A percentile compares a stretch with the other conserved stretches of the same genome.
Evolutionary conservation across 2,797 vertebrate genomes (phyloP).

Genomic region (Hyperoplus immaculatus): DNA sequence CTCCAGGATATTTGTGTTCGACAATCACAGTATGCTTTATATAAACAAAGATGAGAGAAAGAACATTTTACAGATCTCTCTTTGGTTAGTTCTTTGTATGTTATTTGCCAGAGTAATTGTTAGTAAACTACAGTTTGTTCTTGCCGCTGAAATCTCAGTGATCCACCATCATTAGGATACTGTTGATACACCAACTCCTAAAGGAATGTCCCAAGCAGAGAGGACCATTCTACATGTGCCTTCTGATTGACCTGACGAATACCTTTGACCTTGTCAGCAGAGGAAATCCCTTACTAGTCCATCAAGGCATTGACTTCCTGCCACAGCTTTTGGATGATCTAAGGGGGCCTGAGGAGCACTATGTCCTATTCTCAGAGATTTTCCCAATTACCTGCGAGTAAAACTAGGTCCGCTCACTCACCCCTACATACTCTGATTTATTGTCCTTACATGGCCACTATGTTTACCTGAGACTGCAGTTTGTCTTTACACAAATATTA

Average conservation of each 20-base stretch:
- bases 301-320: conserved; percentile 30
- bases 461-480: conserved; percentile 23
- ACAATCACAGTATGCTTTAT: conserved; percentile 10
- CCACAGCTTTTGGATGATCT: conserved; percentile 32
- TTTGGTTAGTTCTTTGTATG: background rate
- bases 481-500: conserved; percentile 20
- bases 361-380: conserved; percentile 13
- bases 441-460: conserved; percentile 11
- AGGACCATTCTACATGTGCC: conserved; percentile 1
- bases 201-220: conserved; percentile 18
- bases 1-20: conserved; percentile 43
- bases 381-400: background rate
- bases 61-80: conserved; percentile 6
- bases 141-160: background rate
- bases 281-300: conserved; percentile 15
- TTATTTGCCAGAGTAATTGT: conserved; percentile 23
- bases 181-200: background rate
- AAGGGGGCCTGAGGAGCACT: conserved; percentile 25
- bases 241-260: conserved; percentile 34
- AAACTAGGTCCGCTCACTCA: background rate
- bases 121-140: conserved; percentile 28
- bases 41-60: conserved; percentile 19
- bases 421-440: conserved; percentile 16
- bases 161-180: background rate
- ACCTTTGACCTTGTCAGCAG: conserved; percentile 33